Conservation (phyloP, 1,140 invertebrate genomes). For the Trachymyrmex cornetzi region DNA sequence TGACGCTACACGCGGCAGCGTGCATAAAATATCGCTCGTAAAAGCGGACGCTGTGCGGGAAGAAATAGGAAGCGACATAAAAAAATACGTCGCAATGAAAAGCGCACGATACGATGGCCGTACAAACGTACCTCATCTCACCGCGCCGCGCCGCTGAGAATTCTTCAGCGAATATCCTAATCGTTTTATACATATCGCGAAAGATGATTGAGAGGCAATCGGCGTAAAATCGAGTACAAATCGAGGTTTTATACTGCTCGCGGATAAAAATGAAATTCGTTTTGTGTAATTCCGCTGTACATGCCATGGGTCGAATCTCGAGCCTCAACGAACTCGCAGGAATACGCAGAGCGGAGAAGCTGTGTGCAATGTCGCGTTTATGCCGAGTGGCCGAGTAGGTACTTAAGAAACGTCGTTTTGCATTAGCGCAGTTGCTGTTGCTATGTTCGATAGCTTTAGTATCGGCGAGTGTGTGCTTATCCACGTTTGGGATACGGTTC, state of each 20-base stretch:
- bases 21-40: slow-evolving; percentile 52
- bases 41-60: neutral
- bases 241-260: neutral
- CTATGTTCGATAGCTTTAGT: slow-evolving; percentile 22
- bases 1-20: slow-evolving; percentile 6
- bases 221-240: neutral
- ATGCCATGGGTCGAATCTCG: neutral
- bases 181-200: neutral
- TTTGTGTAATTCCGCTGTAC: neutral
- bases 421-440: neutral
- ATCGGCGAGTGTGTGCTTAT: neutral
- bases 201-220: slow-evolving; percentile 19
- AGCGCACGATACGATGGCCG: neutral
- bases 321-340: neutral
- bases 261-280: neutral
- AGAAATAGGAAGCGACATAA: slow-evolving; percentile 10
- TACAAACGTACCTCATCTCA: neutral
- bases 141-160: neutral
- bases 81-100: neutral
- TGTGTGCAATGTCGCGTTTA: slow-evolving; percentile 7
- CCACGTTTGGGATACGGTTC: slow-evolving; percentile 18
- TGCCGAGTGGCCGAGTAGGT: neutral
- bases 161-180: neutral
- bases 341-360: neutral
- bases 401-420: neutral